Evolutionary conservation across 2,113 vertebrate genomes (phyloP).

Genomic region (Carassius carassius): DNA sequence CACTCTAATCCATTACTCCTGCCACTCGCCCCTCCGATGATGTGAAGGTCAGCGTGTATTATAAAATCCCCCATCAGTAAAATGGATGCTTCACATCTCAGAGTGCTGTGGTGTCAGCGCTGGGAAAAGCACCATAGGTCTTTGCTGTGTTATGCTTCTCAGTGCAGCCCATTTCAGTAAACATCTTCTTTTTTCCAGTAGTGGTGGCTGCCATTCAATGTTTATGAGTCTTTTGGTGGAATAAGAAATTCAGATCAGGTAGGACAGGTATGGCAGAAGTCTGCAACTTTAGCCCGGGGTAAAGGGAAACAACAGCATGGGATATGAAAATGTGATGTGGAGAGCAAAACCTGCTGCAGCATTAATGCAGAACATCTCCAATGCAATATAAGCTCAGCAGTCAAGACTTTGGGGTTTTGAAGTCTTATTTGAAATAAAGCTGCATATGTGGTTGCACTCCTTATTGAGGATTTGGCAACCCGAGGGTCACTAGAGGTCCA

Average conservation of each 20-base stretch:
- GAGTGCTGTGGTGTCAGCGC: neutral
- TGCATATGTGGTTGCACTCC: neutral
- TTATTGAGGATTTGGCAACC: slow-evolving; percentile 4
- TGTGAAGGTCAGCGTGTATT: slow-evolving; percentile 45
- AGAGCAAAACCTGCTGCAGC: slow-evolving; percentile 14
- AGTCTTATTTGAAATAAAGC: neutral
- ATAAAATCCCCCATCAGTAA: slow-evolving; percentile 42
- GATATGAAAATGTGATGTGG: slow-evolving; percentile 11
- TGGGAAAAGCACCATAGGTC: slow-evolving; percentile 36
- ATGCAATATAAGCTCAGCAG: neutral
- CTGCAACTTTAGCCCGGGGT: slow-evolving; percentile 23
- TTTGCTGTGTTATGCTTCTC: neutral
- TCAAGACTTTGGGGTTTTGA: neutral
- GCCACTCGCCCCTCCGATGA: slow-evolving; percentile 11
- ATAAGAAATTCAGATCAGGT: slow-evolving; percentile 48
- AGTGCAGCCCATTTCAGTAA: slow-evolving; percentile 10
- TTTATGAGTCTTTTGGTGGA: slow-evolving; percentile 46
- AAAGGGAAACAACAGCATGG: slow-evolving; percentile 13
- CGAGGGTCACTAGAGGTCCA: neutral
- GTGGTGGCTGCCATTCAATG: slow-evolving; percentile 1
- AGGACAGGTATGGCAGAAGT: neutral
- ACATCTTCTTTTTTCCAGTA: neutral
- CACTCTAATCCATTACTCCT: slow-evolving; percentile 41
- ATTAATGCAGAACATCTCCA: slow-evolving; percentile 17
- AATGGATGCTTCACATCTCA: slow-evolving; percentile 40